Base-by-base conservation (phyloP, 2,888 invertebrate species). In the Agonopterix subpropinquella region DNA sequence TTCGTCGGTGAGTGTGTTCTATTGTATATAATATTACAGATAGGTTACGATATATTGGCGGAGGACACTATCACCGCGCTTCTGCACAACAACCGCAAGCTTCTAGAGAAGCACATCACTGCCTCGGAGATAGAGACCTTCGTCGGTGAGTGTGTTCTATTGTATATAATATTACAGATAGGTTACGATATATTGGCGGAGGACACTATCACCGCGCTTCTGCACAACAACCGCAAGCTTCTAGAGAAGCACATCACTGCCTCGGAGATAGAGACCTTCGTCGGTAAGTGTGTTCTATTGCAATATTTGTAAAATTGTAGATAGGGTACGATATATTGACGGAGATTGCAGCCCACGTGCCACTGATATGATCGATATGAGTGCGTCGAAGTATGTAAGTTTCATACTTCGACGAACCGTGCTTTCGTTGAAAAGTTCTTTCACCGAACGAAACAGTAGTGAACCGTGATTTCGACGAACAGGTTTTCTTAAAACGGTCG, bases 11-110 rank as follows among this genome's bases (percentile, higher is more conserved):
- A 47, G 47, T 47, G 37, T 10, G n/a, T n/a, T n/a, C n/a, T n/a
- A n/a, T n/a, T n/a, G n/a, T n/a, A n/a, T n/a, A n/a, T n/a, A n/a
- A n/a, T n/a, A n/a, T n/a, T n/a, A n/a, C 98, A 99, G 90, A 99
- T 99, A 62, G 99, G 99, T 36, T 98, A 98, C 78, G 99, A 99
- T 79, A 97, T 99, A 49, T 84, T 99, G 39, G 99, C 99, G n/a
- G n/a, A n/a, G n/a, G 99, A 99, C 78, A 99, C 99, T 0, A 99
- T 99, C 65, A 99, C 99, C 0, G 99, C 99, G 0, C 89, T 99
- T 48, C 87, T 99, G 36, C 99, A 99, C 79, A 99, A 99, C 84
- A 99, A 99, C 80, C 91, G 98, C 57, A 98, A 99, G 78, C 88
- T 99, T 41, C 88, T 99, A 55, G 99, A 99, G 82, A 98, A 99